Conservation (phyloP, 2,888 invertebrate genomes). For the Willowsia nigromaculata region DNA sequence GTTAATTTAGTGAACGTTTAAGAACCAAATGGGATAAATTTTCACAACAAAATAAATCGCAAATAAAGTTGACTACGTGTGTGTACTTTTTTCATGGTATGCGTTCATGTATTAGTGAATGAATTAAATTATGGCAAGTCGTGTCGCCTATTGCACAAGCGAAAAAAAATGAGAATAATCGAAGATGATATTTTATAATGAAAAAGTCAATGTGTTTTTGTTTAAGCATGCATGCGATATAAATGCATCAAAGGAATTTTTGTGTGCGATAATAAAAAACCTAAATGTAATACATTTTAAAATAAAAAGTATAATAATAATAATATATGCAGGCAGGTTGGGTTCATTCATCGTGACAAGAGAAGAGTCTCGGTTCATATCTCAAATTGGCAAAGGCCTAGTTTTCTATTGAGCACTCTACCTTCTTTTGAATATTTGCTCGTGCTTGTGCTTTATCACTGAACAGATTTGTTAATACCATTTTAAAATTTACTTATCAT, state of each 20-base stretch:
- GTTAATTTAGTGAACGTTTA: neutral
- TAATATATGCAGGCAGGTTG: neutral
- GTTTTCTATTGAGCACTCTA: conserved; percentile 19
- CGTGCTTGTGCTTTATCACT: neutral
- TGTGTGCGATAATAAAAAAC: neutral
- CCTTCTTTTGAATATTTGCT: neutral
- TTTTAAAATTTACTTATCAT: conserved; percentile 23
- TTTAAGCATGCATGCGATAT: neutral
- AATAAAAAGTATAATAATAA: neutral
- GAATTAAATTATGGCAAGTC: neutral
- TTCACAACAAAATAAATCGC: neutral
- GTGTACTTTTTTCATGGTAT: neutral
- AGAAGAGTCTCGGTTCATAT: conserved; percentile 80
- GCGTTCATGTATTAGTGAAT: neutral
- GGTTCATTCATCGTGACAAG: neutral
- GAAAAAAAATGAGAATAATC: conserved; percentile 23
- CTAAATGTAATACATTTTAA: neutral
- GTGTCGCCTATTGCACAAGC: neutral
- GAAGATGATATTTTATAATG: conserved; percentile 5
- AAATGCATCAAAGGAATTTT: neutral
- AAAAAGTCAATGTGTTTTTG: neutral
- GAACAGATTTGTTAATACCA: neutral
- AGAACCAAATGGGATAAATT: neutral
- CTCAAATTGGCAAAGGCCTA: conserved; percentile 48
- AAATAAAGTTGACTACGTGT: neutral